These are phyloP conservation scores for Latrodectus elegans DNA, from an alignment of 2,888 invertebrate species.

Conservation along the genomic window DNA sequence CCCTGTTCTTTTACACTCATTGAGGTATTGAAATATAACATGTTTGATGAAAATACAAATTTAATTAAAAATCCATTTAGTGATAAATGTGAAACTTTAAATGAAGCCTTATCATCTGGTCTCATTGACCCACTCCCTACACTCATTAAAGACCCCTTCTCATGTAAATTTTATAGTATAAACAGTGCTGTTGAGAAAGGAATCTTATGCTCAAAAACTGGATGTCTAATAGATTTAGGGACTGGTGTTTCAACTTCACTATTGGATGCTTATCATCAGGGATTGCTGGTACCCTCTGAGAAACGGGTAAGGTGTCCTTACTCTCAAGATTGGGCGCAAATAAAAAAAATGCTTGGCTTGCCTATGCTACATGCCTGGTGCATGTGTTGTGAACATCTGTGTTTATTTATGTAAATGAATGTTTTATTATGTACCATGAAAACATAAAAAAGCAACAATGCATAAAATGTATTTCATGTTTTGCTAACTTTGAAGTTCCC, in stretches of 20 bases:
- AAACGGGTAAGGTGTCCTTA: constrained; percentile 86
- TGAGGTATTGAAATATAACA: constrained; percentile 85
- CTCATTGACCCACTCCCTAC: constrained; percentile 82
- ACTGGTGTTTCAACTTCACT: constrained; percentile 82
- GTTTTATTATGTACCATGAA: constrained; percentile 2
- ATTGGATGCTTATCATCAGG: constrained; percentile 89
- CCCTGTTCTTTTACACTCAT: constrained; percentile 84
- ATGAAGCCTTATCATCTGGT: constrained; percentile 85
- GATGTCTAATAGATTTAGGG: constrained; percentile 83
- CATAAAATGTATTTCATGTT: constrained; percentile 4
- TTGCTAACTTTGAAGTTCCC: neutral
- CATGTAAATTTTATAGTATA: constrained; percentile 80
- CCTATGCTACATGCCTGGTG: constrained; percentile 68
- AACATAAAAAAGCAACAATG: neutral
- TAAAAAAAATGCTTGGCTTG: constrained; percentile 68
- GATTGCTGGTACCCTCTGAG: constrained; percentile 91
- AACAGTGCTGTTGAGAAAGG: constrained; percentile 75
- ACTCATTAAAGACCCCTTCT: constrained; percentile 78
- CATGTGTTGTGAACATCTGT: constrained; percentile 56
- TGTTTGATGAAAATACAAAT: constrained; percentile 90
- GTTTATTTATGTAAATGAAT: constrained; percentile 1
- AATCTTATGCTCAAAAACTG: constrained; percentile 75
- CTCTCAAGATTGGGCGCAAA: constrained; percentile 62
- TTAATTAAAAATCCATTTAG: constrained; percentile 87
- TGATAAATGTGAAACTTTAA: constrained; percentile 82